phyloP scores from a whole-genome alignment of 2,888 invertebrate species.

The Orchesellides sinensis region DNA sequence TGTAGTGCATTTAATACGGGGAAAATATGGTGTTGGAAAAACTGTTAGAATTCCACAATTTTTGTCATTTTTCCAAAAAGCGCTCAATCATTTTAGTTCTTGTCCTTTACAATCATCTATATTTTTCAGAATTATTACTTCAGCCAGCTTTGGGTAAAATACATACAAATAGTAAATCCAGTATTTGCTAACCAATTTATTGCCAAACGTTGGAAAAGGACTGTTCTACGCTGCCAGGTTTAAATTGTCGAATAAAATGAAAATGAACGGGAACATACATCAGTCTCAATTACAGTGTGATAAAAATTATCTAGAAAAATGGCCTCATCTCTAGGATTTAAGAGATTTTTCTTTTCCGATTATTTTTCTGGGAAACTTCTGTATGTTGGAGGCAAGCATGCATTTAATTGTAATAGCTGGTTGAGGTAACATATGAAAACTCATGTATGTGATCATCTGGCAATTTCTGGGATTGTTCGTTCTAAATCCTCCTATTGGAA shows the following conservation, averaged over 20 bases:
- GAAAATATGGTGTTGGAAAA: background rate
- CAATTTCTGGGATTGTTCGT: background rate
- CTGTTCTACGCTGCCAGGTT: background rate
- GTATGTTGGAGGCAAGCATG: background rate
- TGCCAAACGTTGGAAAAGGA: no score
- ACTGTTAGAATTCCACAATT: background rate
- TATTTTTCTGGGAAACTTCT: background rate
- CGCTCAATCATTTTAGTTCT: slow-evolving; percentile 35
- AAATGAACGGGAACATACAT: background rate
- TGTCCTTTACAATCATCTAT: no score
- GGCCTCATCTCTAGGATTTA: slow-evolving; percentile 37
- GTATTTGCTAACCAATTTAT: no score
- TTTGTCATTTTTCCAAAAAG: background rate
- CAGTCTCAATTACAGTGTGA: slow-evolving; percentile 24
- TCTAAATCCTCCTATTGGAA: slow-evolving; percentile 28
- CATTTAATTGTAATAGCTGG: background rate
- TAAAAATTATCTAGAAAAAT: slow-evolving; percentile 31
- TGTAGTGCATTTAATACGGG: no score
- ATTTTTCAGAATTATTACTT: no score
- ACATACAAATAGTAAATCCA: no score
- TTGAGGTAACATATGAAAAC: background rate
- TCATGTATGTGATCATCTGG: slow-evolving; percentile 40
- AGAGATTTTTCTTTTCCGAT: slow-evolving; percentile 8
- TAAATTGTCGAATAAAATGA: background rate
- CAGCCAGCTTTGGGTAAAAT: no score